Conservation (phyloP, 2,888 invertebrate genomes). For the Eilema griseolum region DNA sequence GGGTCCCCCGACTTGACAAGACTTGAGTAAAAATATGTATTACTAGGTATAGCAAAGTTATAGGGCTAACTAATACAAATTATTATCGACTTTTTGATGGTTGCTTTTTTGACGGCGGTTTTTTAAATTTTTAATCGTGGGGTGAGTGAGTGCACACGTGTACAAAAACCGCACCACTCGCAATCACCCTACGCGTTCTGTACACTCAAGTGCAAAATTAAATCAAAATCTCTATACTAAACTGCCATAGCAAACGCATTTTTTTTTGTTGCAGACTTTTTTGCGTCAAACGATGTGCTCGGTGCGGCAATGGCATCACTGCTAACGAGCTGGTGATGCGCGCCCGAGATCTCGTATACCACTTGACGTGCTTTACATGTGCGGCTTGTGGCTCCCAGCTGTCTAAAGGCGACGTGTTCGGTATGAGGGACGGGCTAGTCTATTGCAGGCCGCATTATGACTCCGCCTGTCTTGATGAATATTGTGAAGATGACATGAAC, state of each 20-base stretch:
- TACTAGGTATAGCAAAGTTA: too few species aligned
- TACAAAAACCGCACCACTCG: not conserved
- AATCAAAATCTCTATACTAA: constrained; percentile 5
- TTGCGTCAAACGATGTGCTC: constrained; percentile 94
- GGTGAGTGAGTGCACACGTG: not conserved
- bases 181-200: not conserved
- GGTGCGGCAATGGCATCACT: constrained; percentile 94
- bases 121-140: too few species aligned
- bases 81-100: too few species aligned
- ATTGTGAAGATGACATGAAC: constrained; percentile 87
- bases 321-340: constrained; percentile 97
- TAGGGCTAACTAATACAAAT: too few species aligned
- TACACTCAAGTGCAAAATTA: not conserved
- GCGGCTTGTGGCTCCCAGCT: constrained; percentile 93
- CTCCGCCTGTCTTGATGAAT: constrained; percentile 87
- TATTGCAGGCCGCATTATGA: constrained; percentile 89
- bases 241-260: constrained; percentile 6
- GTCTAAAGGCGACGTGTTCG: constrained; percentile 96
- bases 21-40: too few species aligned
- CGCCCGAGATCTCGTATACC: constrained; percentile 95
- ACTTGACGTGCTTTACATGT: constrained; percentile 96
- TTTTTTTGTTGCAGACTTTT: constrained; percentile 91
- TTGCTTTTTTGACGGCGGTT: too few species aligned
- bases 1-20: too few species aligned
- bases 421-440: constrained; percentile 93